phyloP scores from a whole-genome alignment of 2,888 invertebrate species.

The Craniophora ligustri region DNA sequence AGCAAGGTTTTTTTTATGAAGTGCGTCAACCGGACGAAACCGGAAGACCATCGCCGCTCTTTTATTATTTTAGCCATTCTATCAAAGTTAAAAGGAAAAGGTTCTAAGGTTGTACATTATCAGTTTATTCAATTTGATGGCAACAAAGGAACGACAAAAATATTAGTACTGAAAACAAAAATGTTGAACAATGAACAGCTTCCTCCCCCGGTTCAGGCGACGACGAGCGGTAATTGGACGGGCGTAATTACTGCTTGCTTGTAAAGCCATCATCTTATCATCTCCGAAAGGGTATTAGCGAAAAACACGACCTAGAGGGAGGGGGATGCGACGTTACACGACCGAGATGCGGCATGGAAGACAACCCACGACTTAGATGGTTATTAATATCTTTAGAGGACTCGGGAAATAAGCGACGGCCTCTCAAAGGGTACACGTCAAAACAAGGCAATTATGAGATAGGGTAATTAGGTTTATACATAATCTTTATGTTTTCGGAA shows the following conservation, averaged over 20 bases:
- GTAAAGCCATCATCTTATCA: conserved; percentile 87
- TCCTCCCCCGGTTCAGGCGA: conserved; percentile 58
- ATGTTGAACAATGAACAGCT: conserved; percentile 68
- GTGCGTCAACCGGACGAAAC: background rate
- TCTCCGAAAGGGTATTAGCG: conserved; percentile 84
- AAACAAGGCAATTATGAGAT: conserved; percentile 87
- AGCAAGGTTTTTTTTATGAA: background rate
- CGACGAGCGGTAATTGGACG: conserved; percentile 81
- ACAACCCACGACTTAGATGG: conserved; percentile 81
- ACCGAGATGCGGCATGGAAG: conserved; percentile 73
- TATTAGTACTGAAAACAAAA: conserved; percentile 63
- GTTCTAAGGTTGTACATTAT: conserved; percentile 9
- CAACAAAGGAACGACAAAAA: conserved; percentile 53
- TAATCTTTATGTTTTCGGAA: conserved; percentile 76
- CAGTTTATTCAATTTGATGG: conserved; percentile 32
- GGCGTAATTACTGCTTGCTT: conserved; percentile 86
- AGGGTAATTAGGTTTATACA: conserved; percentile 84
- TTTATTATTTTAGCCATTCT: background rate
- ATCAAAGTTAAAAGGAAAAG: background rate
- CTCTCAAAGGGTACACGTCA: conserved; percentile 86
- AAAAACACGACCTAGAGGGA: conserved; percentile 77
- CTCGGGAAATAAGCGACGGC: conserved; percentile 81
- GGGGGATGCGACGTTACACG: conserved; percentile 57
- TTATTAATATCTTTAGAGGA: conserved; percentile 86
- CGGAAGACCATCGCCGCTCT: background rate